phyloP scores from a whole-genome alignment of 2,797 vertebrate species.

The Synaphobranchus kaupii region DNA sequence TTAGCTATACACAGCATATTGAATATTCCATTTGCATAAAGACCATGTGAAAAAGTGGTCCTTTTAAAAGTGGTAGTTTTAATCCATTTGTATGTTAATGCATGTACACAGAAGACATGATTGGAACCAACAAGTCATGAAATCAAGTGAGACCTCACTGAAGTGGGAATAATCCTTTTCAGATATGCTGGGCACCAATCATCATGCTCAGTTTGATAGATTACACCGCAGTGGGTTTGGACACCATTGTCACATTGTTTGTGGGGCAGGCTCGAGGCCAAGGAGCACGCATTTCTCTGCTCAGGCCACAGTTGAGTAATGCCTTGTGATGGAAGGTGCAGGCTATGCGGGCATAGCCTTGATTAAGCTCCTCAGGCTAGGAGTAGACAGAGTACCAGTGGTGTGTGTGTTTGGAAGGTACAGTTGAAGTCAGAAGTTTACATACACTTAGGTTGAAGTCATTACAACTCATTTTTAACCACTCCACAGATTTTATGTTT shows the following conservation, averaged over 20 bases:
- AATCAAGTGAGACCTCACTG: conserved; percentile 45
- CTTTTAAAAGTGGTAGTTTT: not conserved
- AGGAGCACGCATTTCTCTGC: not conserved
- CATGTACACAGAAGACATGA: conserved; percentile 33
- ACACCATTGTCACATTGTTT: not conserved
- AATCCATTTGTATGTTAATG: not conserved
- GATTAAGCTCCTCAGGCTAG: not conserved
- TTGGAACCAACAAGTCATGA: conserved; percentile 62
- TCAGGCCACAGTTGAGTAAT: not conserved
- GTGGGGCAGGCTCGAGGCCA: not conserved
- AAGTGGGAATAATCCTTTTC: conserved; percentile 28
- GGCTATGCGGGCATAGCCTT: not conserved
- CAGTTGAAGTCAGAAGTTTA: too few species aligned
- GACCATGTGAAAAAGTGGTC: not conserved
- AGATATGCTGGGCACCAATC: conserved; percentile 52
- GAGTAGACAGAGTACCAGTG: not conserved
- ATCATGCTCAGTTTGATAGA: conserved; percentile 47
- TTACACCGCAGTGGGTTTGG: conserved; percentile 45
- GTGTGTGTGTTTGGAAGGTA: not conserved
- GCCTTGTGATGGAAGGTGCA: not conserved
- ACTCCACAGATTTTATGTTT: too few species aligned
- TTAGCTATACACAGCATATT: not conserved
- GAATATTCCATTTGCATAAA: not conserved
- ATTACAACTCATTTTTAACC: too few species aligned
- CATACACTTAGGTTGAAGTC: too few species aligned